Evolutionary conservation across 1,140 invertebrate genomes (phyloP).

Genomic region (Atta colombica): DNA sequence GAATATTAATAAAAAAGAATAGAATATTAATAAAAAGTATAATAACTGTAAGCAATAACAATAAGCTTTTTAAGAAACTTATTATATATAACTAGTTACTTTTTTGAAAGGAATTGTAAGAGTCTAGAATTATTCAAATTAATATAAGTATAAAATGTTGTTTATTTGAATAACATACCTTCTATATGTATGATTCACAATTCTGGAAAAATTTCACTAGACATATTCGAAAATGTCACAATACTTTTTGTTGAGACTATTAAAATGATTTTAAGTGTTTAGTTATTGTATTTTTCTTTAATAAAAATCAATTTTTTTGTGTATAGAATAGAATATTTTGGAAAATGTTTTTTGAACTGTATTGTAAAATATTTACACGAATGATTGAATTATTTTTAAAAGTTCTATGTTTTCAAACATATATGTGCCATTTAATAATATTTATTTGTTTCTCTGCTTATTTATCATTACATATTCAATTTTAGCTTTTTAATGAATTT

Average conservation of each 20-base stretch:
- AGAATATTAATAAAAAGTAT: not conserved
- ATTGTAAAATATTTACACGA: not conserved
- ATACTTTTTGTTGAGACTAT: not conserved
- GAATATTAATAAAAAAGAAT: not conserved
- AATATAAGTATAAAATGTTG: not conserved
- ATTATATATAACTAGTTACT: not conserved
- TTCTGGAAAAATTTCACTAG: not conserved
- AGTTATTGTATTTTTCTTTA: not conserved
- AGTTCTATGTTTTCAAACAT: not conserved
- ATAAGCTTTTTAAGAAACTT: not conserved
- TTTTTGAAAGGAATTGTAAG: not conserved
- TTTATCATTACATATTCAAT: not conserved
- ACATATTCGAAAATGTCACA: not conserved
- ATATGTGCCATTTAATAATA: not conserved
- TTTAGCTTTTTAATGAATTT: constrained; percentile 68
- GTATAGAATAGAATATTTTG: not conserved
- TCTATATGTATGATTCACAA: not conserved
- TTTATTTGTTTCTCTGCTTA: not conserved
- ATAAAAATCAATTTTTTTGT: constrained; percentile 15
- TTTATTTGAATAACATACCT: not conserved
- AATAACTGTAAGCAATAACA: not conserved
- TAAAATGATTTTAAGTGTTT: not conserved
- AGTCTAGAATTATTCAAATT: not conserved
- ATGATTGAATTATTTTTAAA: not conserved
- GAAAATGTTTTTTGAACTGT: not conserved